These are phyloP conservation scores for Plecturocebus donacophilus DNA, from an alignment of 2,113 vertebrate genomes.

Conservation along the genomic window DNA sequence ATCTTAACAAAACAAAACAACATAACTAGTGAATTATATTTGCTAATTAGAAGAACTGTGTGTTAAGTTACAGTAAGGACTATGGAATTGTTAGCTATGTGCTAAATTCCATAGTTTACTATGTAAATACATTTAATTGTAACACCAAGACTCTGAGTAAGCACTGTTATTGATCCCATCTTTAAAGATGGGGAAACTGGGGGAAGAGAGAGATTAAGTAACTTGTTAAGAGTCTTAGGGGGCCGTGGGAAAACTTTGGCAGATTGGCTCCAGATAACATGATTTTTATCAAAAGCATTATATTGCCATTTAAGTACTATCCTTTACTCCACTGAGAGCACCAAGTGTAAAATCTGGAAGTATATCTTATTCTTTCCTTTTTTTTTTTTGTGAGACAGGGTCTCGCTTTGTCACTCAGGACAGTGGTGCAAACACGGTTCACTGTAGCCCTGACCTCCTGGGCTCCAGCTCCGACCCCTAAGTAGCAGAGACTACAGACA, in stretches of 20 bases:
- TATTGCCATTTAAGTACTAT: not conserved
- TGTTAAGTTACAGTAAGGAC: not conserved
- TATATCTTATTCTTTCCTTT: not conserved
- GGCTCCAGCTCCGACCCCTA: too few species aligned
- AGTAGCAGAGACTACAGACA: too few species aligned
- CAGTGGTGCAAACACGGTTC: too few species aligned
- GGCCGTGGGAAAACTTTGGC: not conserved
- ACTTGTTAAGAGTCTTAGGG: not conserved
- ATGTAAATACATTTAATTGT: not conserved
- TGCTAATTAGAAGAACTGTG: not conserved
- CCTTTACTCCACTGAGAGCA: not conserved
- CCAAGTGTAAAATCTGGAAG: not conserved
- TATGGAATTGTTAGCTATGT: not conserved
- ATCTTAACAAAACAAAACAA: not conserved
- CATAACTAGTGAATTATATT: not conserved
- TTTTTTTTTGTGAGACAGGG: too few species aligned
- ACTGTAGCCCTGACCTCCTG: too few species aligned
- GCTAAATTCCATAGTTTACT: not conserved
- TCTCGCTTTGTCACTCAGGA: too few species aligned
- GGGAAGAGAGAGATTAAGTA: not conserved
- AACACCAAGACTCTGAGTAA: not conserved
- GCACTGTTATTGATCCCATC: not conserved
- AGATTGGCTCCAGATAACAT: not conserved
- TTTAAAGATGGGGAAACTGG: constrained; percentile 20
- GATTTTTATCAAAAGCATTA: not conserved